A percentile compares a stretch with the other conserved stretches of the same genome.
phyloP scores from a whole-genome alignment of 2,113 vertebrate species.

The Oxyruncus cristatus region DNA sequence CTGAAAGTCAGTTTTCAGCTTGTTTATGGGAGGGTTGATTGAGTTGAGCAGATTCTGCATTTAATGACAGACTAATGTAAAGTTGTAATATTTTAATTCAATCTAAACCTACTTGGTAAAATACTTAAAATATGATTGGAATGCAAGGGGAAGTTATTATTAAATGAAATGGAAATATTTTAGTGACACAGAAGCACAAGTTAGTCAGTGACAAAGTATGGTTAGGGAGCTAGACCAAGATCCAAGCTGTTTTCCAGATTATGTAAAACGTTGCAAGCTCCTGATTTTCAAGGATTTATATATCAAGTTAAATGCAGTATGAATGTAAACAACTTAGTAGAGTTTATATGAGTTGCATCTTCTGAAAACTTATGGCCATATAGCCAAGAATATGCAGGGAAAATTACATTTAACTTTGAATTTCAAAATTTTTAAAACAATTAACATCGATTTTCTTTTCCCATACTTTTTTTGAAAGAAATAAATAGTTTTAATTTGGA shows the following conservation, averaged over 20 bases:
- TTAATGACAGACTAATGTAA: background rate
- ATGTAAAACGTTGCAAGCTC: background rate
- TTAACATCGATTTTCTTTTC: background rate
- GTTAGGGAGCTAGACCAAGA: background rate
- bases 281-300: background rate
- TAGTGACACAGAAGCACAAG: background rate
- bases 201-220: background rate
- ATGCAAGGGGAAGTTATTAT: background rate
- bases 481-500: background rate
- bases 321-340: background rate
- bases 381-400: background rate
- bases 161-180: constrained; percentile 32
- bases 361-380: background rate
- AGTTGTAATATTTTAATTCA: constrained; percentile 33
- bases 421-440: background rate
- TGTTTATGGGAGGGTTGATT: constrained; percentile 23
- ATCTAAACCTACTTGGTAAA: background rate
- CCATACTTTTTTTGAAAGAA: background rate
- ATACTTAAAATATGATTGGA: background rate
- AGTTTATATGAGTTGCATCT: background rate
- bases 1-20: background rate
- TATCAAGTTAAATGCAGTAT: background rate
- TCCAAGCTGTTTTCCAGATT: background rate
- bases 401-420: background rate
- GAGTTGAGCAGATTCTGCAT: background rate